Conservation (phyloP, 2,888 invertebrate species). For the Polydesmus complanatus region DNA sequence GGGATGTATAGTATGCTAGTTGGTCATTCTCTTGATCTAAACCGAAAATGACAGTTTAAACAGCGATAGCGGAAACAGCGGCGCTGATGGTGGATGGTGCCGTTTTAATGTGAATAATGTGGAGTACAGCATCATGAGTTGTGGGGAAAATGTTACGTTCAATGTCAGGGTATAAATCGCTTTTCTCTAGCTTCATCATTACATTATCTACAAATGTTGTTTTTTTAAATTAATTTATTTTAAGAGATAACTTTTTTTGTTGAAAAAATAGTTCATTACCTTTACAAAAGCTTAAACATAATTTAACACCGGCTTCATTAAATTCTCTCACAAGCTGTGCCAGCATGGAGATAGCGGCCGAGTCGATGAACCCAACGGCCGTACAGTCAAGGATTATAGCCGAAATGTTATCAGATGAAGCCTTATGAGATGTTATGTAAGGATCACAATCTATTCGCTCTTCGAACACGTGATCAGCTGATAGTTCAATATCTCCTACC, state of each 20-base stretch:
- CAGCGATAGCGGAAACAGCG: too few relatives aligned
- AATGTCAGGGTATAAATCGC: constrained; percentile 1
- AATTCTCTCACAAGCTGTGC: constrained; percentile 1
- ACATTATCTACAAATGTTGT: constrained; percentile 13
- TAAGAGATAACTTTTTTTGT: neutral
- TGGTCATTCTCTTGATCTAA: too few relatives aligned
- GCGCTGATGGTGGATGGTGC: too few relatives aligned
- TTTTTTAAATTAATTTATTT: too few relatives aligned
- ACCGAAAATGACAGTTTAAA: too few relatives aligned
- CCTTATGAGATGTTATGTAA: neutral
- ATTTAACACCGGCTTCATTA: constrained; percentile 1
- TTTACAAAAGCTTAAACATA: constrained; percentile 8
- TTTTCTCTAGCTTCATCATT: constrained; percentile 6
- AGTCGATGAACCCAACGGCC: constrained; percentile 8
- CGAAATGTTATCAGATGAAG: neutral
- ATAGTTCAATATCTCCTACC: too few relatives aligned
- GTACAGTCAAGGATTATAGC: constrained; percentile 12
- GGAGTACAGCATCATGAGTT: constrained; percentile 4
- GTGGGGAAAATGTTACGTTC: constrained; percentile 8
- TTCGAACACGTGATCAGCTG: too few relatives aligned
- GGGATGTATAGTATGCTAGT: too few relatives aligned
- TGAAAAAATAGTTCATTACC: constrained; percentile 3
- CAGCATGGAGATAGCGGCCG: constrained; percentile 4
- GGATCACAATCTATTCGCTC: neutral
- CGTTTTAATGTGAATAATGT: too few relatives aligned